phyloP scores from a whole-genome alignment of 2,888 invertebrate genomes.

The Pristionchus fissidentatus region DNA sequence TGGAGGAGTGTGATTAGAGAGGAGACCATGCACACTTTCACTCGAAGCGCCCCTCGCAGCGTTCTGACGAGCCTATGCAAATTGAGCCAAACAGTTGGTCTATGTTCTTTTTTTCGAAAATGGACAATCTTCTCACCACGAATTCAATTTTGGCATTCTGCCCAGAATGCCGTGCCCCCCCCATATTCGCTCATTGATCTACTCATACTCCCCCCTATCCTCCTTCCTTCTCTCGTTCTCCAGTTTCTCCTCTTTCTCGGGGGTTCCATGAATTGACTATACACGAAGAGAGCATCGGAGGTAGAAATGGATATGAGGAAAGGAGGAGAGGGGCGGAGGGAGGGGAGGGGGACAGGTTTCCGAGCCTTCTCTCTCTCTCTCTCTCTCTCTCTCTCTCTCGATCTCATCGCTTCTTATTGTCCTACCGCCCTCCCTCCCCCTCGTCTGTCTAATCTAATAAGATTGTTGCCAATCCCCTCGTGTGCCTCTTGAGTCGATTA shows the following conservation, averaged over 20 bases:
- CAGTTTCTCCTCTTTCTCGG: background rate
- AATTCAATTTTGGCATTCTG: too few relatives aligned
- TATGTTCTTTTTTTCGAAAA: too few relatives aligned
- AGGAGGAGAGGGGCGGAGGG: background rate
- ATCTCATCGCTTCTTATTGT: slow-evolving; percentile 30
- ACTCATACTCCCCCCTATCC: background rate
- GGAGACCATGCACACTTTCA: background rate
- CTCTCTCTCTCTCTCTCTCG: background rate
- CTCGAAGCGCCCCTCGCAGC: background rate
- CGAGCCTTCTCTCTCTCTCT: background rate
- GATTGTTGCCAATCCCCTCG: background rate
- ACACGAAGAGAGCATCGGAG: background rate
- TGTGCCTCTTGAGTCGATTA: background rate
- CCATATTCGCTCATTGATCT: too few relatives aligned
- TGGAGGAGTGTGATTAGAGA: background rate
- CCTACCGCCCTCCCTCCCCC: background rate
- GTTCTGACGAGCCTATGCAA: too few relatives aligned
- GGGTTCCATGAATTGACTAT: background rate
- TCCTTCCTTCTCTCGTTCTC: background rate
- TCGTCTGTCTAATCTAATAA: background rate
- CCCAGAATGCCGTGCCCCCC: too few relatives aligned
- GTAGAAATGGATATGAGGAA: slow-evolving; percentile 38
- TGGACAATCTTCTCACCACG: too few relatives aligned
- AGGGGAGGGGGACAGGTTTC: slow-evolving; percentile 38
- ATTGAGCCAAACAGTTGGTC: too few relatives aligned